Base-by-base conservation (phyloP, 2,888 invertebrate species). In the Lepas anatifera region DNA sequence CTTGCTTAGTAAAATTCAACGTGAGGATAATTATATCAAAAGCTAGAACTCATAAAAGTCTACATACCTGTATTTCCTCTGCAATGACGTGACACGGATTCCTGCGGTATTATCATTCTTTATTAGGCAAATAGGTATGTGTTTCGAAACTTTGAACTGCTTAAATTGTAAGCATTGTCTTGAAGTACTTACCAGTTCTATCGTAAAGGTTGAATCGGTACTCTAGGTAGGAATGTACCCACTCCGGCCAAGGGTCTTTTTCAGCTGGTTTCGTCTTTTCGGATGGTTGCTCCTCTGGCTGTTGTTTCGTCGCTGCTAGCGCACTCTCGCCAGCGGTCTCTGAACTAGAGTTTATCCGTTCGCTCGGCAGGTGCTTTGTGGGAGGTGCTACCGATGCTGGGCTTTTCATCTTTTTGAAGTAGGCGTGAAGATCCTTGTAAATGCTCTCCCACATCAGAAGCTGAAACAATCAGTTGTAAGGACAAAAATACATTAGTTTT, bases 381-480 rank as follows among this genome's bases (percentile, higher is more conserved):
- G 32, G 22, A 8, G 29, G 2, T 3, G 50, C 22, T 4, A 13
- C 16, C 22, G 35, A 10, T 22, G 58, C 10, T 4, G 58, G 35
- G 22, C 16, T 18, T 11, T 58, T 58, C 58, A 35, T 32, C 22
- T 22, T 32, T 22, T 58, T 58, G 58, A 58, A 58, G 35, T 58
- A 58, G 16, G 18, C 35, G 2, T 35, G 58, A 7, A 58, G 35
- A 6, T 35, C 58, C 22, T 58, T 58, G 35, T 35, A 58, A 11
- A 58, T 58, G 16, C 35, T 58, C 25, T 58, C 58, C 58, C 58
- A 58, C 58, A 58, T 58, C 22, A 58, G 22, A 58, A 58, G 58
- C 58, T 58, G 58, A 35, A 35, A 52, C 6, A 29, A 7, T 50
- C 2, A 16, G 41, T n/a, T n/a, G n/a, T n/a, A n/a, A n/a, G n/a